A percentile compares a stretch with the other conserved stretches of the same genome.
Conservation (phyloP, 2,113 vertebrate species). For the Aspiorhynchus laticeps region DNA sequence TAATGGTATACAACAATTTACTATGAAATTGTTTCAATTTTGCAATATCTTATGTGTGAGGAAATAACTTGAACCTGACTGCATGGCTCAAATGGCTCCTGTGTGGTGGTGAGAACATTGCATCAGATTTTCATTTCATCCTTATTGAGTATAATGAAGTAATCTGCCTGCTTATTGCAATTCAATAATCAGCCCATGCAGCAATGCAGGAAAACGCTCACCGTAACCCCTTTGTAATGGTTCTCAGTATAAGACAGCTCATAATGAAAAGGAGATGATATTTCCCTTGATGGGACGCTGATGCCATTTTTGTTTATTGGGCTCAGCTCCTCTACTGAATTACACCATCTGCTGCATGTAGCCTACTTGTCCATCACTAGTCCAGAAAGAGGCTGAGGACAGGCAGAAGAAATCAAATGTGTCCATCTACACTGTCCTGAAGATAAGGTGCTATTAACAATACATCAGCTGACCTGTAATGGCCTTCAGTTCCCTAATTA, state of each 20-base stretch:
- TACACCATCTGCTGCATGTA: neutral
- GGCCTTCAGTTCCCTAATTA: slow-evolving; percentile 43
- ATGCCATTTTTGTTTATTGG: neutral
- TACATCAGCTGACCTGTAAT: slow-evolving; percentile 43
- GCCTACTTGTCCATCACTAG: neutral
- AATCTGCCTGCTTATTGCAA: neutral
- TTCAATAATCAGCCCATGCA: neutral
- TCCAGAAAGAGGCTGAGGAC: neutral
- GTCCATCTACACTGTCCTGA: neutral
- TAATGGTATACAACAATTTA: neutral
- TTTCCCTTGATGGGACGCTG: neutral
- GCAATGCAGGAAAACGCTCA: neutral
- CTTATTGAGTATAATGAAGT: neutral
- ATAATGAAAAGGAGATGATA: neutral
- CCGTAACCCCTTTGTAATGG: neutral
- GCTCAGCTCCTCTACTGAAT: neutral
- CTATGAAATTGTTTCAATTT: neutral
- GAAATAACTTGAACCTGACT: neutral
- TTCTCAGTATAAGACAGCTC: neutral
- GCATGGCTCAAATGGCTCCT: neutral
- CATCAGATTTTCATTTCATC: slow-evolving; percentile 10
- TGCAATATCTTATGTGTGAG: neutral
- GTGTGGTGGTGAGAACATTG: neutral
- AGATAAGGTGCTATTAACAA: slow-evolving; percentile 18
- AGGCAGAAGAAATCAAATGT: neutral